A percentile compares a stretch with the other conserved stretches of the same genome.
These are phyloP conservation scores for Enteromius fasciolatus DNA, from an alignment of 2,797 vertebrate genomes.

Conservation along the genomic window DNA sequence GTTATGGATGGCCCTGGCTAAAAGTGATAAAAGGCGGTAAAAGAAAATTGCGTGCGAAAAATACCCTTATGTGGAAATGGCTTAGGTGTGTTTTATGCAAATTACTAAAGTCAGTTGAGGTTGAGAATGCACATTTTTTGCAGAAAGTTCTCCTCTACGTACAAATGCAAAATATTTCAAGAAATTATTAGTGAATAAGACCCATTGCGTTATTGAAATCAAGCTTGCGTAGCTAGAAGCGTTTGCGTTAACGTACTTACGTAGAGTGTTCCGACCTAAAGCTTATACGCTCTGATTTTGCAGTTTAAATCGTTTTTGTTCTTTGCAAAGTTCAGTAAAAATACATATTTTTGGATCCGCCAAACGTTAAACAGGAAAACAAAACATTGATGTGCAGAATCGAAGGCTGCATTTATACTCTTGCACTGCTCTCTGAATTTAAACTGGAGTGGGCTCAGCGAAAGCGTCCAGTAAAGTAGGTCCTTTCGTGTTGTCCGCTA, in stretches of 20 bases:
- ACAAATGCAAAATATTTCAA: not conserved
- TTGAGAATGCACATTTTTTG: not conserved
- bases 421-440: conserved; percentile 57
- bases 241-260: not conserved
- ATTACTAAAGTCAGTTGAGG: not conserved
- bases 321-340: conserved; percentile 59
- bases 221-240: not conserved
- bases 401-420: conserved; percentile 47
- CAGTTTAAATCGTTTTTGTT: conserved; percentile 58
- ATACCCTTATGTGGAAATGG: not conserved
- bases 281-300: conserved; percentile 68
- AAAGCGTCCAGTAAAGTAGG: conserved; percentile 90
- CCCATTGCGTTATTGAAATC: not conserved
- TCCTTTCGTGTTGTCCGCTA: conserved; percentile 89
- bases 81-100: not conserved
- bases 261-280: conserved; percentile 62
- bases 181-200: not conserved
- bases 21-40: not conserved
- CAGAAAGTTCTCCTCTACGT: not conserved
- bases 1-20: not conserved
- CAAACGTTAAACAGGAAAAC: conserved; percentile 26
- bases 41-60: not conserved
- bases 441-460: conserved; percentile 85
- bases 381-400: conserved; percentile 56
- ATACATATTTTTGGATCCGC: conserved; percentile 53